Conservation (phyloP, 2,888 invertebrate species). For the Agrotis puta region DNA sequence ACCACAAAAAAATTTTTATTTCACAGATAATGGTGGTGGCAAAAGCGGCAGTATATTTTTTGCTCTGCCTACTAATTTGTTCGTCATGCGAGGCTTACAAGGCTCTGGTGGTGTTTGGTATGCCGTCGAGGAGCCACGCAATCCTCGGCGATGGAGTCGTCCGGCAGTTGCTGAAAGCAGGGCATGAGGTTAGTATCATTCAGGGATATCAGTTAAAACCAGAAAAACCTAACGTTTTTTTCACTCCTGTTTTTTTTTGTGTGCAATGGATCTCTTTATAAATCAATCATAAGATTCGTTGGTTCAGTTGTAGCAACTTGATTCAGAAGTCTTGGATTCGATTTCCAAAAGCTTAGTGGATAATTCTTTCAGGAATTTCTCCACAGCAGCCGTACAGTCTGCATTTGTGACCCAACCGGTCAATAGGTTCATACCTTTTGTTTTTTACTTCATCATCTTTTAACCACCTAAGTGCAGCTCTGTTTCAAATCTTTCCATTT, state of each 20-base stretch:
- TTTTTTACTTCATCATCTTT: too few species aligned
- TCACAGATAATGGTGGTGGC: conserved; percentile 45
- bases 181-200: conserved; percentile 71
- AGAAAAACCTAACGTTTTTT: neutral
- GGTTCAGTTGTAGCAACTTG: too few species aligned
- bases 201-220: neutral
- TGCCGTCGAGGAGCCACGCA: conserved; percentile 71
- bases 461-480: too few species aligned
- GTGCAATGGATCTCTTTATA: too few species aligned
- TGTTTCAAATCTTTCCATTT: too few species aligned
- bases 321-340: too few species aligned
- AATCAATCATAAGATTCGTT: too few species aligned
- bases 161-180: conserved; percentile 70
- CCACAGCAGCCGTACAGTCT: too few species aligned
- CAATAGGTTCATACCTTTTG: too few species aligned
- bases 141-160: conserved; percentile 74
- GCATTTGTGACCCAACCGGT: too few species aligned
- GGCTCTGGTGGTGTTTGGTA: conserved; percentile 70
- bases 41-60: conserved; percentile 7
- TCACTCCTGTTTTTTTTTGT: neutral
- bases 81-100: conserved; percentile 65
- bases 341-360: too few species aligned
- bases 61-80: conserved; percentile 25
- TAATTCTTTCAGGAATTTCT: too few species aligned
- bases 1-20: neutral